Percentiles rank a stretch among this genome's conserved stretches.
Evolutionary conservation across 2,113 vertebrate species (phyloP).

Genomic region (Macrotis lagotis): DNA sequence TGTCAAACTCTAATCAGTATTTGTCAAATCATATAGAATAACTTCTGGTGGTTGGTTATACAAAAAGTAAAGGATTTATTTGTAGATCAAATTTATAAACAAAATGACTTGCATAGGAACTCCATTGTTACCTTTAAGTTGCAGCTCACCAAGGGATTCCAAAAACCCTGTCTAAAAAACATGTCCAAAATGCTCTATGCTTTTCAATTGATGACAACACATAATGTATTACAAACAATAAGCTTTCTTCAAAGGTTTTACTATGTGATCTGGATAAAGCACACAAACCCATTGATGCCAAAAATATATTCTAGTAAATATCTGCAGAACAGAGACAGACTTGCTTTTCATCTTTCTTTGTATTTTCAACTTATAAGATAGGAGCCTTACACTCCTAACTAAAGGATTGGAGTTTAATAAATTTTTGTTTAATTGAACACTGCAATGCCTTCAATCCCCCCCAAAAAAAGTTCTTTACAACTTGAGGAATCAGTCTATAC

Average conservation of each 20-base stretch:
- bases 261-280: slow-evolving; percentile 4
- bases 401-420: background rate
- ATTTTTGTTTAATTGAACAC: background rate
- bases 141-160: slow-evolving; percentile 27
- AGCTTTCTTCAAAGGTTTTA: slow-evolving; percentile 29
- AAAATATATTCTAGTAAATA: slow-evolving; percentile 8
- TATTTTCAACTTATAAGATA: background rate
- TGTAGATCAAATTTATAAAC: slow-evolving; percentile 58
- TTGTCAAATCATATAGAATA: slow-evolving; percentile 23
- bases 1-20: slow-evolving; percentile 37
- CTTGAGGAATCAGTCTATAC: background rate
- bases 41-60: slow-evolving; percentile 22
- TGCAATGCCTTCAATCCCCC: background rate
- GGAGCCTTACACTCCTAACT: background rate
- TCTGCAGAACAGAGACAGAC: background rate
- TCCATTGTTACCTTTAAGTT: slow-evolving; percentile 14
- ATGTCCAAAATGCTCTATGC: slow-evolving; percentile 5
- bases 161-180: slow-evolving; percentile 51
- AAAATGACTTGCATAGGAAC: slow-evolving; percentile 26
- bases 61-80: slow-evolving; percentile 50
- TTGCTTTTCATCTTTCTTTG: background rate
- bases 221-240: slow-evolving; percentile 22
- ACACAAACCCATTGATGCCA: background rate
- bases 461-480: background rate
- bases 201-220: slow-evolving; percentile 23